Evolutionary conservation across 2,113 vertebrate species (phyloP).

Genomic region (Romanogobio albipinnatus): DNA sequence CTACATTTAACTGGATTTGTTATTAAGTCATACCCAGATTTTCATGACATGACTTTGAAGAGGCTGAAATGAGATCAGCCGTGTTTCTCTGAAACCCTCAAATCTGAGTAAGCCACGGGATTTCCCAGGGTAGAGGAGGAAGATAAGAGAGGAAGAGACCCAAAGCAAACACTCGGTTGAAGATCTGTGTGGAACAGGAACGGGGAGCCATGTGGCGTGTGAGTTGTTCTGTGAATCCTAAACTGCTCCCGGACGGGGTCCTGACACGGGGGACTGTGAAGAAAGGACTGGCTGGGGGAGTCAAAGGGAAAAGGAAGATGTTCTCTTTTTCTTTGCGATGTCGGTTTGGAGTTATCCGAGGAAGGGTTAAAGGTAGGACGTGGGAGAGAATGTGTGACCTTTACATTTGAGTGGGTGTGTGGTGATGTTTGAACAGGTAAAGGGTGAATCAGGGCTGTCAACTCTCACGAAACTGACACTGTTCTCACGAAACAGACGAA

Average conservation of each 20-base stretch:
- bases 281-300: constrained; percentile 60
- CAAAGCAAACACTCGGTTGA: constrained; percentile 60
- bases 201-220: constrained; percentile 66
- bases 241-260: constrained; percentile 65
- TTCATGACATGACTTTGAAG: constrained; percentile 8
- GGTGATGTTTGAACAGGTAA: not conserved
- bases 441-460: no score
- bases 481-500: no score
- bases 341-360: constrained; percentile 74
- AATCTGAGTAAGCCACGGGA: not conserved
- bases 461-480: no score
- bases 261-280: constrained; percentile 60
- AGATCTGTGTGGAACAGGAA: constrained; percentile 48
- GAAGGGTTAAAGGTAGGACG: constrained; percentile 72
- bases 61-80: not conserved
- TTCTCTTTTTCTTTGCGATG: constrained; percentile 77
- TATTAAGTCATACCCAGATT: constrained; percentile 2
- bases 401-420: not conserved
- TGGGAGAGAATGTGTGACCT: not conserved
- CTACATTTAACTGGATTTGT: not conserved
- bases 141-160: constrained; percentile 48
- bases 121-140: constrained; percentile 20
- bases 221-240: constrained; percentile 59
- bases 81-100: constrained; percentile 2
- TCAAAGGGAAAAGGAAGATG: constrained; percentile 70